Evolutionary conservation across 2,797 vertebrate species (phyloP).

Genomic region (Lacerta agilis): DNA sequence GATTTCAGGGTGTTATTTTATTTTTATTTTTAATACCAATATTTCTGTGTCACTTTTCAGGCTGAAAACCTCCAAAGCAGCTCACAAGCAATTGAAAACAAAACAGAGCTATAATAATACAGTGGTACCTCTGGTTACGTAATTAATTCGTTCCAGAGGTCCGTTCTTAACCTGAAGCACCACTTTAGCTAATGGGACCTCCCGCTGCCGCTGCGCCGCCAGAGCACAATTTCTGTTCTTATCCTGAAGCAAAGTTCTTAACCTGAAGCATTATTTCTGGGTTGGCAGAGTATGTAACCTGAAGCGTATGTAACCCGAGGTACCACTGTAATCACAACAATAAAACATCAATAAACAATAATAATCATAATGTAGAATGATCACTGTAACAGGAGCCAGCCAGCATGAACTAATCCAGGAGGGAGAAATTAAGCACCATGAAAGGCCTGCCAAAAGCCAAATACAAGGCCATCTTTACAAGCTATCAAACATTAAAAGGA

Average conservation of each 20-base stretch:
- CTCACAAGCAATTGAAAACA: constrained; percentile 1
- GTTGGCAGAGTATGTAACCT: no score
- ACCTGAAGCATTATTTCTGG: no score
- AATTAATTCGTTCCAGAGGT: no score
- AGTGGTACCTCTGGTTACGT: no score
- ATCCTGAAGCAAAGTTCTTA: no score
- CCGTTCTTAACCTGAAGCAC: no score
- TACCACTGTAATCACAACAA: not conserved
- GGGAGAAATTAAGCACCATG: not conserved
- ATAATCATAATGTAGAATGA: not conserved
- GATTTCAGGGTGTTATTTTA: not conserved
- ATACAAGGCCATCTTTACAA: not conserved
- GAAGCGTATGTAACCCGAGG: no score
- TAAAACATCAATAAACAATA: not conserved
- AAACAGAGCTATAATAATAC: not conserved
- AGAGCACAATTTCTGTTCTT: no score
- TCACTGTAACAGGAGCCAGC: not conserved
- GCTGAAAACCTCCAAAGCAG: not conserved
- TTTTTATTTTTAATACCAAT: not conserved
- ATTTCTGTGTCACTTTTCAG: not conserved
- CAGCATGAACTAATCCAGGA: not conserved
- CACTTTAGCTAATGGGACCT: no score
- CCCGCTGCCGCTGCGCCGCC: no score
- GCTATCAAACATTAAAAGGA: not conserved
- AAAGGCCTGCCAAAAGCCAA: not conserved